Base-by-base conservation (phyloP, 1,140 invertebrate genomes). In the Metaphire vulgaris region DNA sequence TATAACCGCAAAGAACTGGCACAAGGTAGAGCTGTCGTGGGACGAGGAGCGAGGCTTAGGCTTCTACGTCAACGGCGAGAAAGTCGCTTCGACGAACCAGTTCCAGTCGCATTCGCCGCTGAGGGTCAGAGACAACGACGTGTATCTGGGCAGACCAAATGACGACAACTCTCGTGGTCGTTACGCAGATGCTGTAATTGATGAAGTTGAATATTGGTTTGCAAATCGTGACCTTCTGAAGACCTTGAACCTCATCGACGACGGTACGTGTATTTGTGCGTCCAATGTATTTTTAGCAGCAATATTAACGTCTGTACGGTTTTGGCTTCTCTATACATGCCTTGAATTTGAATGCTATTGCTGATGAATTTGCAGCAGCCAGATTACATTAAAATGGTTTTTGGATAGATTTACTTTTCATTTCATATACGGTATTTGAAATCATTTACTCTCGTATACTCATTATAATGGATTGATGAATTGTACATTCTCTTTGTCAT, bases 191-290 rank as follows among this genome's bases (percentile, higher is more conserved):
- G 78, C 80, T 26, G 68, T 80, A 29, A 80, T 83, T 29, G 85
- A 86, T 78, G 85, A 86, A 67, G 41, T 86, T 0, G 81, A 83
- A 72, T 83, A 81, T 69, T 84, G 83, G 83, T 83, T 83, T 78
- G 82, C 82, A 0, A 33, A 72, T 26, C 30, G 75, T 15, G 75
- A 79, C 69, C 33, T 74, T 29, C 78, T 77, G 56, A 69, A 69
- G 29, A 30, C 76, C 2, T 69, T 74, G 30, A 64, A 67, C 33
- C 68, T 77, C n/a, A 66, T 81, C 21, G 41, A 66, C 28, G 72
- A 69, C 66, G 76, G 78, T 72, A 78, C n/a, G n/a, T n/a, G n/a
- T n/a, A n/a, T n/a, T n/a, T 77, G 74, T 66, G 64, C 31, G 14
- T 29, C 26, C 14, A 26, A 16, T 14, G 28, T 56, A 69, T 29